Evolutionary conservation across 2,113 vertebrate genomes (phyloP).

Genomic region (Paramormyrops kingsleyae): DNA sequence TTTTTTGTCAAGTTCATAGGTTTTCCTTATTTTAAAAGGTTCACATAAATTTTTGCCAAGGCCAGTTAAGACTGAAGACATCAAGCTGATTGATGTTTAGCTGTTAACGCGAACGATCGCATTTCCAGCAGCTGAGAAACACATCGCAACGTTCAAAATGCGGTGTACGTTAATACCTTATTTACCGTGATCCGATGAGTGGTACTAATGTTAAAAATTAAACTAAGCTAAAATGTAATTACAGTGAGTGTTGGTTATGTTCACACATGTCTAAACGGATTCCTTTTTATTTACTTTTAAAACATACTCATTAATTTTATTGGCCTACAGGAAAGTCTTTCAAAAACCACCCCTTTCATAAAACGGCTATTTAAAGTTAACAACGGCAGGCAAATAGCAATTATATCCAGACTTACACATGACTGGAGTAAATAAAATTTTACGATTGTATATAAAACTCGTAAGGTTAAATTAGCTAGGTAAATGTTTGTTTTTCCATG

Average conservation of each 20-base stretch:
- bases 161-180: not conserved
- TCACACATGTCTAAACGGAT: not conserved
- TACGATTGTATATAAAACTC: not conserved
- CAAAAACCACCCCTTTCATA: not conserved
- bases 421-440: not conserved
- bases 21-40: not conserved
- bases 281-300: constrained; percentile 1
- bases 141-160: not conserved
- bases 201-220: not conserved
- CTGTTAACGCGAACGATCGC: not conserved
- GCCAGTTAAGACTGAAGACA: not conserved
- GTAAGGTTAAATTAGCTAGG: not conserved
- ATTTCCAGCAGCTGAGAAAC: not conserved
- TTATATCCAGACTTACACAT: not conserved
- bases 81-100: not conserved
- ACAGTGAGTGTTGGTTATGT: not conserved
- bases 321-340: constrained; percentile 1
- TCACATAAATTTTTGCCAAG: not conserved
- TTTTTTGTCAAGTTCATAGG: not conserved
- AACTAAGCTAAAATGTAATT: not conserved
- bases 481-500: not conserved
- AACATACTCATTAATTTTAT: not conserved
- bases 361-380: not conserved
- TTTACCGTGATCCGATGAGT: not conserved
- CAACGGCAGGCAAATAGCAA: not conserved